Percentiles rank a stretch among this genome's conserved stretches.
phyloP scores from a whole-genome alignment of 2,113 vertebrate species.

The Electrona antarctica region DNA sequence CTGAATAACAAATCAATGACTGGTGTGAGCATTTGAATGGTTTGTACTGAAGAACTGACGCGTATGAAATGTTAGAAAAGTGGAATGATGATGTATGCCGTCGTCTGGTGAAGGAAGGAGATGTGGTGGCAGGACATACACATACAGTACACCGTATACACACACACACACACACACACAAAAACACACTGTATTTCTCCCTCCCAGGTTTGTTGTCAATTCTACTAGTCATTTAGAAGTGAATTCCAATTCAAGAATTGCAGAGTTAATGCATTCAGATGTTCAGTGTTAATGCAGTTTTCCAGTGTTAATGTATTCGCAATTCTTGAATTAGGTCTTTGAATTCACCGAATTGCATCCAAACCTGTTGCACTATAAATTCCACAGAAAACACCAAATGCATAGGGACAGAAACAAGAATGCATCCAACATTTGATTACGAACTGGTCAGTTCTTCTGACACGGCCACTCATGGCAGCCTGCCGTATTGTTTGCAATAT shows the following conservation, averaged over 20 bases:
- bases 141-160: constrained; percentile 26
- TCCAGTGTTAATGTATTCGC: not conserved
- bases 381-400: not conserved
- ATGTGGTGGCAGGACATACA: constrained; percentile 18
- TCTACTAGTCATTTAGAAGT: not conserved
- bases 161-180: constrained; percentile 44
- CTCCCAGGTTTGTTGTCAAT: constrained; percentile 16
- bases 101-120: constrained; percentile 26
- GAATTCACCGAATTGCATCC: constrained; percentile 29
- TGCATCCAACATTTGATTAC: not conserved
- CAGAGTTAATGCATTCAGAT: constrained; percentile 9
- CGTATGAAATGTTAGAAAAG: constrained; percentile 40
- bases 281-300: not conserved
- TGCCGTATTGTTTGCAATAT: constrained; percentile 1
- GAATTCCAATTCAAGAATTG: constrained; percentile 26
- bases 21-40: constrained; percentile 70
- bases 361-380: constrained; percentile 23
- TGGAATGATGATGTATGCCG: constrained; percentile 1
- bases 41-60: constrained; percentile 54
- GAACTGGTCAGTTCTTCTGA: not conserved
- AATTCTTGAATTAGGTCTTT: constrained; percentile 39
- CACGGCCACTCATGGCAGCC: constrained; percentile 21
- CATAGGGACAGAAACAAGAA: not conserved
- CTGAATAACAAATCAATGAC: constrained; percentile 84
- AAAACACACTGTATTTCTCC: constrained; percentile 9